Evolutionary conservation across 2,888 invertebrate species (phyloP), one percentile per base, ranked within the genome.

Genomic region (Hydropsyche betteni): DNA sequence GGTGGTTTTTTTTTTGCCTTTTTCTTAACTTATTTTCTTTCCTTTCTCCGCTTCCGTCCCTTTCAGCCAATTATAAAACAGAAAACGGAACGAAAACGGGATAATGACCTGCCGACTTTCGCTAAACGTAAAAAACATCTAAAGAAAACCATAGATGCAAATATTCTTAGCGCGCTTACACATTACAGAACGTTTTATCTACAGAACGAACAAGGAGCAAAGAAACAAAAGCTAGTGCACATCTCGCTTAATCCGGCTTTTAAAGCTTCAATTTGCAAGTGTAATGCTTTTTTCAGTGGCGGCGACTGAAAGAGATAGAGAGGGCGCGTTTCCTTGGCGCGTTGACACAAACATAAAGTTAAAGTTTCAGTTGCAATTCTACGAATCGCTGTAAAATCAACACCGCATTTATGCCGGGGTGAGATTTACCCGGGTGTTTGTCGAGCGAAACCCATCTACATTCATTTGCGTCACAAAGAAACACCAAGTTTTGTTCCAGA

Each of bases 41-140:
- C 14, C 16, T 24, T 8, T 24, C 58, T n/a, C 8, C 1, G 16
- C 53, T 14, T 53, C 53, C 53, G 24, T 16, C 24, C 58, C 58
- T 16, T 58, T 44, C 4, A 69, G 69, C 69, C 36, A 69, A 69
- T 69, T 69, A 69, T 69, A 69, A 50, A 69, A 14, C 69, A 24
- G 50, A 44, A 50, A 55, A 16, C 8, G 64, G 64, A 34, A 10
- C n/a, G 69, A 50, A 14, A 44, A 69, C 7, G 69, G 14, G 14
- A 55, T 55, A 55, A 55, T n/a, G 55, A 55, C 55, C 55, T 55
- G 6, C 55, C 55, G 14, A 16, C 55, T 7, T 14, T 7, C 55
- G n/a, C 55, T 14, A n/a, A 34, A 64, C 33, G 64, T 3, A 34
- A 34, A n/a, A 8, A 16, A 16, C 64, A 36, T 64, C 12, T 64